A percentile compares a stretch with the other conserved stretches of the same genome.
These are phyloP conservation scores for Mustela nigripes DNA, from an alignment of 2,113 vertebrate genomes.

Conservation along the genomic window DNA sequence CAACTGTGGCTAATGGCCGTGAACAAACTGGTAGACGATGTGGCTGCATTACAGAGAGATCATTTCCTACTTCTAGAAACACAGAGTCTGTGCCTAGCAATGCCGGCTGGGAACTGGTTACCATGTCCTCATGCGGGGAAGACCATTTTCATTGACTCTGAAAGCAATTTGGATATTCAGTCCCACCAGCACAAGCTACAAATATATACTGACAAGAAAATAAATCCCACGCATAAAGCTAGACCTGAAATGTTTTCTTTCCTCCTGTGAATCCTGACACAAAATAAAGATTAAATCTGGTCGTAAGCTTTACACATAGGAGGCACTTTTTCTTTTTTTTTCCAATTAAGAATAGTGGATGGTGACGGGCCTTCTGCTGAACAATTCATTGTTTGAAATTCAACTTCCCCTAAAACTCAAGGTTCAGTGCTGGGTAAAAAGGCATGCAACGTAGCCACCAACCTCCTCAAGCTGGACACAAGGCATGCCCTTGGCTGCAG, in stretches of 20 bases:
- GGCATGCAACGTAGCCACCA: conserved; percentile 81
- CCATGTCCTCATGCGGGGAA: background rate
- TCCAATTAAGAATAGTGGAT: background rate
- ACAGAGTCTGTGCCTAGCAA: background rate
- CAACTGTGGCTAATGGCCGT: background rate
- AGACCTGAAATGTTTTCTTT: background rate
- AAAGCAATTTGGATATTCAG: conserved; percentile 6
- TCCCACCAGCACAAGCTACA: background rate
- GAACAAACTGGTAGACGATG: background rate
- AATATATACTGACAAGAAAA: background rate
- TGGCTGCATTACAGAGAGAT: background rate
- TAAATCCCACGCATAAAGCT: background rate
- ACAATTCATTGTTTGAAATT: background rate
- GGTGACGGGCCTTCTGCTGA: background rate
- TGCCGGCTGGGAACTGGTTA: background rate
- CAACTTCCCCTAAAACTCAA: background rate
- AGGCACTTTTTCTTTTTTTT: background rate
- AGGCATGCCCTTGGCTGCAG: conserved; percentile 79
- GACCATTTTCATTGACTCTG: background rate
- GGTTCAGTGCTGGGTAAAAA: conserved; percentile 71
- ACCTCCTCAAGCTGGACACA: conserved; percentile 70
- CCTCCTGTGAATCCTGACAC: background rate
- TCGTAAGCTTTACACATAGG: background rate
- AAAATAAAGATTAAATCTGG: conserved; percentile 28
- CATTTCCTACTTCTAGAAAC: background rate